Percentiles rank a stretch among this genome's conserved stretches.
These are phyloP conservation scores for Potamarius usumacintae DNA, from an alignment of 2,113 vertebrate genomes.

Conservation along the genomic window DNA sequence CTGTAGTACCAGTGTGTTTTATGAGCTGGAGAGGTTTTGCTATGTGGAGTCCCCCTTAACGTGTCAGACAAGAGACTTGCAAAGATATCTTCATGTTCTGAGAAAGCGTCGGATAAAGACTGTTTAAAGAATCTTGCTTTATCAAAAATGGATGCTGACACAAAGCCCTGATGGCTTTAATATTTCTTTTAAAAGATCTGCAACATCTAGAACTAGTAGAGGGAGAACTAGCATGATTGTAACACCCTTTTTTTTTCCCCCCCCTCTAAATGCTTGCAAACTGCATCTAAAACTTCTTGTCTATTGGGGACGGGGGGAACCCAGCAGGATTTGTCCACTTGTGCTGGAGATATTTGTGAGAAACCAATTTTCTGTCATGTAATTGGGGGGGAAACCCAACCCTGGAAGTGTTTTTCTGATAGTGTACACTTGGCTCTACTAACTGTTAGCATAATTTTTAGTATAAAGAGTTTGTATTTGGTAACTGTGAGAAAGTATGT, in stretches of 20 bases:
- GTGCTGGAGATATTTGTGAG: background rate
- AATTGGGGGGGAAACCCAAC: background rate
- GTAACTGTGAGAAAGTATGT: background rate
- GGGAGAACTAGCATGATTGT: background rate
- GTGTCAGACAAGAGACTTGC: slow-evolving; percentile 12
- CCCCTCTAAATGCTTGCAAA: background rate
- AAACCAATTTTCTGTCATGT: background rate
- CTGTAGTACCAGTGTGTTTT: background rate
- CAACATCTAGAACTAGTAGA: background rate
- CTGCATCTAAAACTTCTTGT: background rate
- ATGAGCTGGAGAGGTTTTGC: slow-evolving; percentile 14
- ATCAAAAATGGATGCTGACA: background rate
- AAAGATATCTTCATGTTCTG: slow-evolving; percentile 24
- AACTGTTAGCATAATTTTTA: background rate
- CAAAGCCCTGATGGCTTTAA: background rate
- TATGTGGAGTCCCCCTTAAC: slow-evolving; percentile 25
- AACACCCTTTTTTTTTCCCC: background rate
- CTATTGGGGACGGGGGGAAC: too few species aligned
- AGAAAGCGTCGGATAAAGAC: slow-evolving; percentile 4
- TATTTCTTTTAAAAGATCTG: background rate
- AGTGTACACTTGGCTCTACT: background rate
- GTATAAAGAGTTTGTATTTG: background rate
- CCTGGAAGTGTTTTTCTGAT: background rate
- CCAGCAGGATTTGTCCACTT: background rate
- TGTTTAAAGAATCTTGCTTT: slow-evolving; percentile 26